phyloP scores from a whole-genome alignment of 2,888 invertebrate genomes.

The Taenaris catops region DNA sequence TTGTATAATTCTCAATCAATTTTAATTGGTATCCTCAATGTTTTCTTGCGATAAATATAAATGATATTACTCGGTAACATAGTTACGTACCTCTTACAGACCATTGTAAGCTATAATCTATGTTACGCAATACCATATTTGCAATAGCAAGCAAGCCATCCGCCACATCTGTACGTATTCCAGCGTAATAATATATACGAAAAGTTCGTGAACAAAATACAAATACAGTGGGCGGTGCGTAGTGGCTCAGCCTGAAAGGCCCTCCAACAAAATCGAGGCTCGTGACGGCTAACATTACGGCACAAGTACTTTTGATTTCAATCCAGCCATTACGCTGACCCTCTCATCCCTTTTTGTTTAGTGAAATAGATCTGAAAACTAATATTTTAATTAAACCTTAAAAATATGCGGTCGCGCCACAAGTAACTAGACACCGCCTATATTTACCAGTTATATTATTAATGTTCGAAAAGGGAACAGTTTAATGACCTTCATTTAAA shows the following conservation, averaged over 20 bases:
- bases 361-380: constrained; percentile 15
- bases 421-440: constrained; percentile 2
- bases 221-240: constrained; percentile 54
- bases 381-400: constrained; percentile 21
- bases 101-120: no score
- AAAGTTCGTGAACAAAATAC: constrained; percentile 72
- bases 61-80: no score
- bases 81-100: no score
- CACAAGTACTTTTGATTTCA: constrained; percentile 39
- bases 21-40: no score
- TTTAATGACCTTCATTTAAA: constrained; percentile 18
- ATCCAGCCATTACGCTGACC: constrained; percentile 30
- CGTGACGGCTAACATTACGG: constrained; percentile 43
- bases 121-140: constrained; percentile 8
- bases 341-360: constrained; percentile 20
- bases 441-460: constrained; percentile 1
- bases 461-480: constrained; percentile 7
- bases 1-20: no score
- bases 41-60: no score
- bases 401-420: constrained; percentile 7
- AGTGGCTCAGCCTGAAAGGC: constrained; percentile 55
- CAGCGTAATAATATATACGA: constrained; percentile 68
- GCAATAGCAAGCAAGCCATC: constrained; percentile 24
- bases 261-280: constrained; percentile 54
- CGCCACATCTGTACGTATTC: constrained; percentile 52